Conservation (phyloP, 2,113 vertebrate genomes). For the Saccopteryx bilineata region DNA sequence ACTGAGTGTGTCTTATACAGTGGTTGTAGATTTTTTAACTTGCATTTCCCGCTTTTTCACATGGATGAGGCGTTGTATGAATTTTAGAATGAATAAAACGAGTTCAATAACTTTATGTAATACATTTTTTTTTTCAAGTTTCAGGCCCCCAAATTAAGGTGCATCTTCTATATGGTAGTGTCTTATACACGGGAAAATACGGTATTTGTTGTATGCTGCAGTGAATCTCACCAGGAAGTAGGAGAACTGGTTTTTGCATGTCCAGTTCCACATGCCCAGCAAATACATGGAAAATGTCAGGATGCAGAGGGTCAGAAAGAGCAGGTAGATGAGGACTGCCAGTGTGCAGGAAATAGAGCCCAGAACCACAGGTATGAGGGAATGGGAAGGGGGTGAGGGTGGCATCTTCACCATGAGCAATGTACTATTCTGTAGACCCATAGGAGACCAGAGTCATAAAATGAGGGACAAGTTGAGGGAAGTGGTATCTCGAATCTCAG, state of each 20-base stretch:
- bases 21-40: no score
- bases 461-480: neutral
- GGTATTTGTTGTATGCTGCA: conserved; percentile 61
- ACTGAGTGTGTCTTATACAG: no score
- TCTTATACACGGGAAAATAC: no score
- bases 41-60: no score
- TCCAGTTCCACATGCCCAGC: conserved; percentile 87
- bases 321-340: neutral
- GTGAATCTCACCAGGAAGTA: conserved; percentile 64
- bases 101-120: no score
- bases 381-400: neutral
- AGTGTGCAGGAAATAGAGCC: neutral
- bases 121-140: no score
- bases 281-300: conserved; percentile 89
- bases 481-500: neutral
- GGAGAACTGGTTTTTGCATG: conserved; percentile 90
- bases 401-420: neutral
- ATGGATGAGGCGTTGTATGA: no score
- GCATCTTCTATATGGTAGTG: no score
- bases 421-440: neutral
- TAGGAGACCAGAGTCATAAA: neutral
- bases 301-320: conserved; percentile 47
- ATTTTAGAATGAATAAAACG: no score
- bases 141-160: no score
- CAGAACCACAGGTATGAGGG: neutral